Percentiles rank a stretch among this genome's conserved stretches.
phyloP scores from a whole-genome alignment of 1,140 invertebrate species.

The Trypoxylus dichotomus region DNA sequence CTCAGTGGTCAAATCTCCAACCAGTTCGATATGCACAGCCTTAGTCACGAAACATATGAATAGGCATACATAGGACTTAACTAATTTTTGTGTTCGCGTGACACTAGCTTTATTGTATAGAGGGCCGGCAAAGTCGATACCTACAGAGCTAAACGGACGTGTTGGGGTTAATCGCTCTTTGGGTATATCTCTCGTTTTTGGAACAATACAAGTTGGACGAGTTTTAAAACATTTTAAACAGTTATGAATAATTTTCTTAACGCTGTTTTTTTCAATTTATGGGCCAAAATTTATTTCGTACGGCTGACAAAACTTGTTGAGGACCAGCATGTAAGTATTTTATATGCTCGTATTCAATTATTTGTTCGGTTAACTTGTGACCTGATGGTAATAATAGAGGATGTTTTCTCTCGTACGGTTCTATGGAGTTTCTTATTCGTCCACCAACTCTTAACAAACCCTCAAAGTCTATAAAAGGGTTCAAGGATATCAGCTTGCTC shows the following conservation, averaged over 20 bases:
- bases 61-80: conserved; percentile 47
- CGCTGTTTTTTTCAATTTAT: background rate
- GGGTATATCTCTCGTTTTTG: background rate
- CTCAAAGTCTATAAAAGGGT: conserved; percentile 24
- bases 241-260: background rate
- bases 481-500: background rate
- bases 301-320: background rate
- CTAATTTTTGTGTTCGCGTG: conserved; percentile 27
- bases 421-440: background rate
- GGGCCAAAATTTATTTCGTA: conserved; percentile 1
- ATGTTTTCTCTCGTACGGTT: conserved; percentile 14
- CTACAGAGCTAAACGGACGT: conserved; percentile 43
- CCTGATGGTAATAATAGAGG: conserved; percentile 6
- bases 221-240: conserved; percentile 2
- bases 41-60: conserved; percentile 48
- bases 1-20: conserved; percentile 40
- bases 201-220: background rate
- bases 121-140: conserved; percentile 45
- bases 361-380: background rate
- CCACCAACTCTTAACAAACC: conserved; percentile 27
- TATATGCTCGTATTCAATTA: background rate
- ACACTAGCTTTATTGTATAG: conserved; percentile 36
- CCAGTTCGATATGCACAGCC: conserved; percentile 50
- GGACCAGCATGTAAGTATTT: background rate
- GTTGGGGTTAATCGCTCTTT: conserved; percentile 5